Conservation (phyloP, 2,797 vertebrate species). For the Tragopan temminckii region DNA sequence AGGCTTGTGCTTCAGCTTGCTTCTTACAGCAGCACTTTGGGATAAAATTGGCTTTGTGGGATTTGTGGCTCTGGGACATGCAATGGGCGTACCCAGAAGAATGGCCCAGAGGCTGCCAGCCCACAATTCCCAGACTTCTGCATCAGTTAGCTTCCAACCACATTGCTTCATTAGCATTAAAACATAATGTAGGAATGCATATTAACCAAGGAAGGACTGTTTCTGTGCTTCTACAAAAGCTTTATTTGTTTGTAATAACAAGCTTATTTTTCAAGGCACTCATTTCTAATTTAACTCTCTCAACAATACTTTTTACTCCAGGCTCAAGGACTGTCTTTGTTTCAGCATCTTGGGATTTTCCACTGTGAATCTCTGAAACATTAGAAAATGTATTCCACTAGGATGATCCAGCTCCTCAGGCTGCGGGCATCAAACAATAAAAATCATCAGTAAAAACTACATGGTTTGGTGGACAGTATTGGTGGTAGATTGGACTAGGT, state of each 20-base stretch:
- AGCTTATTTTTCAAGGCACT: not conserved
- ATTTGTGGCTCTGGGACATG: not conserved
- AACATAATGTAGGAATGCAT: not conserved
- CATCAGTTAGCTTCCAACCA: not conserved
- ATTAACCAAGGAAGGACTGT: not conserved
- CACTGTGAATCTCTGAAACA: not conserved
- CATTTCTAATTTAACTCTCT: not conserved
- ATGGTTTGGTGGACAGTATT: no score
- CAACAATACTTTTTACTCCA: not conserved
- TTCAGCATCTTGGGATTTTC: not conserved
- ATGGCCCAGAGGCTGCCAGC: not conserved
- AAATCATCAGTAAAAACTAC: not conserved
- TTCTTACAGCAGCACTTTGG: not conserved
- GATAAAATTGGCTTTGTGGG: not conserved
- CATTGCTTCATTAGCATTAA: fast-evolving
- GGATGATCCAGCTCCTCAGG: not conserved
- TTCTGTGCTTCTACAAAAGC: not conserved
- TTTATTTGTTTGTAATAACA: not conserved
- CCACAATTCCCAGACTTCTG: not conserved
- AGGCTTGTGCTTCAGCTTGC: not conserved
- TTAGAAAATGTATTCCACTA: not conserved
- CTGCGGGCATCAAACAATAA: not conserved
- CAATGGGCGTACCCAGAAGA: not conserved
- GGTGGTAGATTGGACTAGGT: no score
- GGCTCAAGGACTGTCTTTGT: not conserved